These are phyloP conservation scores for Drosophila varians DNA, from an alignment of 1,140 invertebrate genomes.

Conservation along the genomic window DNA sequence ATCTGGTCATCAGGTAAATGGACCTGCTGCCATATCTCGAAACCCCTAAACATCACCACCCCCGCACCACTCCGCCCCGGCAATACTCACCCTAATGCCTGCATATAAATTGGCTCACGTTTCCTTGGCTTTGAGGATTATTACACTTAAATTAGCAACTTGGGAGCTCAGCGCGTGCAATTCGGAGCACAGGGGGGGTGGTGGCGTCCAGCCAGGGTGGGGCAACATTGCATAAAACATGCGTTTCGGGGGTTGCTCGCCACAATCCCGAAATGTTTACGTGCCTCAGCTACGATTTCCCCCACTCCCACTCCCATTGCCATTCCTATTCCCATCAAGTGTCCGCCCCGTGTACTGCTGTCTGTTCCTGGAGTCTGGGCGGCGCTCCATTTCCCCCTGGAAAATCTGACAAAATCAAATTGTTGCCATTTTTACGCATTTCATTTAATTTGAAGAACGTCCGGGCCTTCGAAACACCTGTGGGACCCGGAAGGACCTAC, in stretches of 20 bases:
- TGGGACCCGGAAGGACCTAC: constrained; percentile 43
- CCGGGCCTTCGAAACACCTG: constrained; percentile 61
- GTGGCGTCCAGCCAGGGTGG: neutral
- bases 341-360: constrained; percentile 19
- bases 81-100: constrained; percentile 63
- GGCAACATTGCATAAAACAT: constrained; percentile 65
- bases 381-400: constrained; percentile 44
- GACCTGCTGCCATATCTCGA: constrained; percentile 45
- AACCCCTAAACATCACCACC: neutral
- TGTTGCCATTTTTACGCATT: constrained; percentile 82
- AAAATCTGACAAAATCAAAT: constrained; percentile 82
- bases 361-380: constrained; percentile 6
- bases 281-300: constrained; percentile 45
- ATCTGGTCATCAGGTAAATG: constrained; percentile 69
- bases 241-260: constrained; percentile 55
- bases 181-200: constrained; percentile 10
- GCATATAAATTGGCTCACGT: constrained; percentile 82
- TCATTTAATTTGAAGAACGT: constrained; percentile 79
- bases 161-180: constrained; percentile 73
- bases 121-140: constrained; percentile 81
- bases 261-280: constrained; percentile 37
- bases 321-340: constrained; percentile 13
- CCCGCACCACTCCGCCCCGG: neutral
- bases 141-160: constrained; percentile 82
- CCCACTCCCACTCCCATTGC: neutral